Base-by-base conservation (phyloP, 35 echinoderm and acorn worm genomes). In the Patiria miniata region DNA sequence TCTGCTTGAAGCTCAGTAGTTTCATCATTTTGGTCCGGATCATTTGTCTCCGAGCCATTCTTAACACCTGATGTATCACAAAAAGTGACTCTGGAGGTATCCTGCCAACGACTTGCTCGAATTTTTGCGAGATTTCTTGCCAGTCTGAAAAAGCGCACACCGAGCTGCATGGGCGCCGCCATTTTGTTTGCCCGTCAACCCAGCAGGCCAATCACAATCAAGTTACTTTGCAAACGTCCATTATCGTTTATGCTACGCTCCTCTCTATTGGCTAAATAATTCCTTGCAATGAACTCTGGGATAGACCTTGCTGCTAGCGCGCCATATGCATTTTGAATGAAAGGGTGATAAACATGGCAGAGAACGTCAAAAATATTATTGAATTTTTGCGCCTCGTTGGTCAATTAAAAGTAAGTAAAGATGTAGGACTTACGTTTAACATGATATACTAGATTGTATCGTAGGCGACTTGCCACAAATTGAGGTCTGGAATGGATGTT, bases 361-460 rank as follows among this genome's bases (percentile, higher is more conserved):
- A 51, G 16, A 8, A 58, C 38, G 23, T 84, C 5, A 61, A 51
- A 53, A 88, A 77, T 29, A 78, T 83, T 7, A 82, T 93, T 33
- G 77, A 88, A 30, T 93, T 93, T 56, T 83, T 93, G 79, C 79
- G 61, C 32, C 28, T 93, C 2, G 80, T 88, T 83, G 90, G 90
- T 29, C 50, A 92, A 65, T 54, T 91, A 7, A 91, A 91, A 77
- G 89, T 91, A 83, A 69, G 77, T 56, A 26, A 51, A 55, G 42
- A 12, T 6, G 4, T 6, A 47, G 4, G 42, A 47, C 4, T 47
- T 47, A 4, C 4, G 42, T 4, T 12, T 6, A 12, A 47, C 12
- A 6, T 47, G 12, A 12, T 4, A 12, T 47, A 6, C 12, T 47
- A 47, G 4, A 12, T 47, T 47, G 4, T 47, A 12, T 47, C 42